A percentile compares a stretch with the other conserved stretches of the same genome.
Evolutionary conservation across 2,888 invertebrate genomes (phyloP).

Genomic region (Cryptocephalus primarius): DNA sequence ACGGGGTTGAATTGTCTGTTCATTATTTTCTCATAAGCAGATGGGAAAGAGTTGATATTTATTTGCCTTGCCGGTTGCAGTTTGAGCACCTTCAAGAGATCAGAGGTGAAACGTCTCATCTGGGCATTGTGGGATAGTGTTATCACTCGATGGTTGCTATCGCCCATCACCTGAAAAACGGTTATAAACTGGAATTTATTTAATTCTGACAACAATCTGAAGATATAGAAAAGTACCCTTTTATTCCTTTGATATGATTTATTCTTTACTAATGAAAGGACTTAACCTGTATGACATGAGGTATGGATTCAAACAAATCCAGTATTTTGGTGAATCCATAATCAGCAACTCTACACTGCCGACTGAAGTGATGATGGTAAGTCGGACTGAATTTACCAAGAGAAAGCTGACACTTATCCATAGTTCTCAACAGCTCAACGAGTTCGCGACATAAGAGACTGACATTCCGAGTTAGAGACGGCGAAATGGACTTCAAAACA

Average conservation of each 20-base stretch:
- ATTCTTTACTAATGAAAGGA: too few species aligned
- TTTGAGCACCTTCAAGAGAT: slow-evolving; percentile 77
- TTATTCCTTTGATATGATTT: background rate
- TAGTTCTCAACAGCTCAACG: slow-evolving; percentile 71
- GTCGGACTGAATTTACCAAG: slow-evolving; percentile 85
- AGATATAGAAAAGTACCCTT: background rate
- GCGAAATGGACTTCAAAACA: slow-evolving; percentile 46
- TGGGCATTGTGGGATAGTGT: slow-evolving; percentile 85
- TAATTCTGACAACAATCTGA: too few species aligned
- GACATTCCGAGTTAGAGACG: slow-evolving; percentile 58
- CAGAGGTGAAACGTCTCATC: slow-evolving; percentile 79
- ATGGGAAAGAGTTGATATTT: slow-evolving; percentile 58
- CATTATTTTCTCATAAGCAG: slow-evolving; percentile 30
- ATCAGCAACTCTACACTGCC: slow-evolving; percentile 90
- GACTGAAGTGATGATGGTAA: slow-evolving; percentile 93
- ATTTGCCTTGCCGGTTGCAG: slow-evolving; percentile 70
- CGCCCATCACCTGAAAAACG: slow-evolving; percentile 66
- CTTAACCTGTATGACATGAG: slow-evolving; percentile 69
- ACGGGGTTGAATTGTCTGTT: slow-evolving; percentile 52
- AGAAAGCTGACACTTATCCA: slow-evolving; percentile 70
- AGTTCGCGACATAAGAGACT: slow-evolving; percentile 79
- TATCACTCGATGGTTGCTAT: slow-evolving; percentile 74
- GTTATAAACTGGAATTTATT: background rate
- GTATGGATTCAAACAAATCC: slow-evolving; percentile 80
- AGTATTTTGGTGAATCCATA: slow-evolving; percentile 92